Evolutionary conservation across 2,797 vertebrate species (phyloP), one percentile per base, ranked within the genome.

Genomic region (Enteromius unitaeniatus): DNA sequence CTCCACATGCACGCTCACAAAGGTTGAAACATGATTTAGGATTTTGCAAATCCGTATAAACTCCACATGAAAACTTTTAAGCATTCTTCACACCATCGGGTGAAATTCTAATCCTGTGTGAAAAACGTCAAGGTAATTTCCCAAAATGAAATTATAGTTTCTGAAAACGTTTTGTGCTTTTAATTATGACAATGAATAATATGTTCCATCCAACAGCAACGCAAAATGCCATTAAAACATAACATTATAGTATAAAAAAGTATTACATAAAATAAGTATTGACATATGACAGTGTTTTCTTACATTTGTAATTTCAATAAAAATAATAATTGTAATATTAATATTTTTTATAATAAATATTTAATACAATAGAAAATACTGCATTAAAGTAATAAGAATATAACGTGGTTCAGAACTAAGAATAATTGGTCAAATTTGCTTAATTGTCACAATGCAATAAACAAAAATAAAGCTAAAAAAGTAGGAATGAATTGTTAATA

Each of bases 1-100:
- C 10, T 77, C 31, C n/a, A 45, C 17, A 53, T 73, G n/a, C 28
- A 80, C 37, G 31, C 37, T 74, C 87, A 84, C 72, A 60, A 77
- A 79, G 55, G 47, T 51, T 81, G 62, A 42, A 51, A 82, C 4
- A 3, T 1, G 0, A 17, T 69, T 15, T 45, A 1, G 14, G 84
- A 21, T 64, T 69, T 75, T 69, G 74, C n/a, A 6, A 65, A 34
- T 14, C 11, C 11, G 26, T 62, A 62, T 14, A 62, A 65, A 51
- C 58, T 73, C 45, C 47, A 47, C 31, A 69, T 28, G 60, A 49
- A 31, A 65, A 78, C 64, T 26, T 23, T 5, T 3, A 31, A 11
- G 26, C 70, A 31, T 49, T 28, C 23, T 19, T 72, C 28, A 28
- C 42, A 11, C 6, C 26, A 3, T 45, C 13, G 3, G 6, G 40